Evolutionary conservation across 2,797 vertebrate genomes (phyloP), one percentile per base, ranked within the genome.

Genomic region (Pseudocheirus occidentalis): DNA sequence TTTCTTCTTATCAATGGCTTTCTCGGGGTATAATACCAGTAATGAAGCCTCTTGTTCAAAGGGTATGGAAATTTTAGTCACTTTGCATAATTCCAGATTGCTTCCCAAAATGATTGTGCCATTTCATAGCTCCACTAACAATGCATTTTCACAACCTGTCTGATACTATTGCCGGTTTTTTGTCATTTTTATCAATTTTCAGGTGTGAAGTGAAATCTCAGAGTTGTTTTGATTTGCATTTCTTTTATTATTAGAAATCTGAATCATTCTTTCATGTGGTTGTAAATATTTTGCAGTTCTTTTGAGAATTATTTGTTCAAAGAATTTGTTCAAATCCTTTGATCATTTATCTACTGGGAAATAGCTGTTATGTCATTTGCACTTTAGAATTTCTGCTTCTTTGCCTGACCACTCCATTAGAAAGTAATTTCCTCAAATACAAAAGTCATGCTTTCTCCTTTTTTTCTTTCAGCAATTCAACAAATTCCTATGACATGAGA

Each of bases 351-450:
- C 40, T 28, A 4, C 50, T 81, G 40, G 73, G 73, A 50, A 87
- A 46, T 50, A 46, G 40, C 73, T 28, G 9, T 90, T 57, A 53
- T 87, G 9, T 92, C 55, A 55, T 40, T 29, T 91, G 94, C 28
- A 40, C 90, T 89, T 73, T 94, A 14, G 55, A 31, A 34, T 73
- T 55, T 73, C 16, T 16, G 29, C 52, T 95, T 2, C 53, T 95
- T 92, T 96, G 90, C 29, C 90, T 94, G 28, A 21, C 40, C 53
- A 24, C 2, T 89, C 93, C 62, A 18, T 56, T 87, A 91, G 11
- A 97, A n/a, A 94, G 55, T 53, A 95, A 91, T 52, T 91, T 95
- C 21, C 34, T 50, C 18, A 94, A 94, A 95, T n/a, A 21, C 62
- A 95, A 90, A 2, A 92, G 53, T 7, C 90, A 29, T 56, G 57